Evolutionary conservation across 1,140 invertebrate species (phyloP).

Genomic region (Dendrolimus punctatus): DNA sequence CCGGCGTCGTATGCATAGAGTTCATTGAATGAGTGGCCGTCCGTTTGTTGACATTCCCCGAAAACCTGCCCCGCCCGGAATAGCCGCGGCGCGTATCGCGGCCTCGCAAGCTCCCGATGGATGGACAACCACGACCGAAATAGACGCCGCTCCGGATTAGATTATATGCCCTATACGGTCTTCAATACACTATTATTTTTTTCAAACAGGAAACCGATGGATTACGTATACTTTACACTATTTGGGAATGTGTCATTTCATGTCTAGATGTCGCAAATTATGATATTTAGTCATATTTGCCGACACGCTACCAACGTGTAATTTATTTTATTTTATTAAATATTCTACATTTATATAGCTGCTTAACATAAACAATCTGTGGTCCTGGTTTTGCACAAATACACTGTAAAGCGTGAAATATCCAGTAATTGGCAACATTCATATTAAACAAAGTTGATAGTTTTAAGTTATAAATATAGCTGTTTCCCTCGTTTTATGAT

Average conservation of each 20-base stretch:
- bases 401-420: no score
- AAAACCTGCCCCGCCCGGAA: constrained; percentile 65
- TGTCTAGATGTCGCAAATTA: neutral
- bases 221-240: constrained; percentile 8
- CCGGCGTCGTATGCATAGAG: constrained; percentile 51
- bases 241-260: constrained; percentile 2
- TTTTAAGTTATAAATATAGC: no score
- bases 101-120: constrained; percentile 56
- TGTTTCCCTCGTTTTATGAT: no score
- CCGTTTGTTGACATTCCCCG: constrained; percentile 68
- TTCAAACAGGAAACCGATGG: constrained; percentile 37
- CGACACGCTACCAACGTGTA: no score
- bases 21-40: constrained; percentile 64
- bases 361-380: no score
- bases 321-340: no score
- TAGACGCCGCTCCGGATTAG: constrained; percentile 45
- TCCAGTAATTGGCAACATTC: no score
- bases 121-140: constrained; percentile 51
- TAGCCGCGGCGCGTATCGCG: constrained; percentile 43
- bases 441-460: no score
- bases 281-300: neutral
- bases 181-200: constrained; percentile 38
- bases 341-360: no score
- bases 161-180: constrained; percentile 50
- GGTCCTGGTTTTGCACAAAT: no score